Evolutionary conservation across 2,888 invertebrate genomes (phyloP), one percentile per base, ranked within the genome.

Genomic region (Scrobipalpa costella): DNA sequence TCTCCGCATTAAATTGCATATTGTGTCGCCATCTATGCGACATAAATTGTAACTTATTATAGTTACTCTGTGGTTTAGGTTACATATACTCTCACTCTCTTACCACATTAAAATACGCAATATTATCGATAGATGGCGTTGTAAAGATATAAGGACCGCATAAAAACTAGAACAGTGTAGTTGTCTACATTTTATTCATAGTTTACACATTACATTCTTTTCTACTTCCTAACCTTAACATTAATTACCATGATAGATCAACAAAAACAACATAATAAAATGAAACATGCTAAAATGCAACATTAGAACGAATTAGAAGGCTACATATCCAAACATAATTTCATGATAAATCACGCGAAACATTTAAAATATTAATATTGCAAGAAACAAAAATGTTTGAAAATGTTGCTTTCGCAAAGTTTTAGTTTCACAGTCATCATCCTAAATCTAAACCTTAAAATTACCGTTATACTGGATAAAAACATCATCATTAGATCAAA

Each of bases 141-240:
- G n/a, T n/a, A n/a, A n/a, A n/a, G n/a, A n/a, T n/a, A n/a, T n/a
- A n/a, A n/a, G n/a, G n/a, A n/a, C n/a, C n/a, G n/a, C n/a, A n/a
- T n/a, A n/a, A 49, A 59, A 44, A 59, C 27, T 15, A 47, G 15
- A n/a, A 44, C 9, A 21, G 13, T 36, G 52, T 19, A 21, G 61
- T 68, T 73, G 76, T 75, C 73, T 78, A 80, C 68, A 75, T 76
- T 84, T 86, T 83, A 86, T 80, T 85, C 68, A 78, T 80, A 75
- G 69, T 82, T 81, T 84, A 83, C 82, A 86, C 82, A 81, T 79
- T 83, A 84, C 80, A 79, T 75, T 73, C 71, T 47, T 38, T 44
- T 72, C 75, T 80, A 83, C 76, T 76, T 65, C 70, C 70, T 77
- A 78, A 81, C 76, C 64, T 69, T 65, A 67, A 69, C 27, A 47